A percentile compares a stretch with the other conserved stretches of the same genome.
Conservation (phyloP, 2,113 vertebrate genomes). For the Orcinus orca region DNA sequence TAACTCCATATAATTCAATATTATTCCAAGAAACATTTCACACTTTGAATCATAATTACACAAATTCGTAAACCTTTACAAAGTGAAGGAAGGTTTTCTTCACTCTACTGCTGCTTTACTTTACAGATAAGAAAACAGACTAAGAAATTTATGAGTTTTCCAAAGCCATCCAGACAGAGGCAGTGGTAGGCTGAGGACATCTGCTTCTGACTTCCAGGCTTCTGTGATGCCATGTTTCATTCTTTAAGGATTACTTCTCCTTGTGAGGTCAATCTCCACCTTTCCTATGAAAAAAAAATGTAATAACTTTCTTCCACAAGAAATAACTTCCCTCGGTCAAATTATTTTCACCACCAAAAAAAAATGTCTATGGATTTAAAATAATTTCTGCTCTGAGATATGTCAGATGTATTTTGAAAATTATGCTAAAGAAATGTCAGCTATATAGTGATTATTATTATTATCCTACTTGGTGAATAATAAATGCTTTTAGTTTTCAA, state of each 20-base stretch:
- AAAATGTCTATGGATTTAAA: neutral
- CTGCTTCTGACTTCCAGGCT: neutral
- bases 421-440: neutral
- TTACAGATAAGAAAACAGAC: neutral
- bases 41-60: neutral
- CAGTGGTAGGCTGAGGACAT: neutral
- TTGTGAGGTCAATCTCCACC: neutral
- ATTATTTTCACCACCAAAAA: neutral
- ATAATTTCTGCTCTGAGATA: neutral
- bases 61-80: neutral
- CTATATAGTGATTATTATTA: neutral
- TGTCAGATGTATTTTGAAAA: neutral
- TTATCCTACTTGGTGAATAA: neutral
- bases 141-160: neutral
- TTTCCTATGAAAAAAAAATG: neutral
- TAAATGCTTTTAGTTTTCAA: neutral
- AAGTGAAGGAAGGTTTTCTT: neutral
- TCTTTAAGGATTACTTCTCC: neutral
- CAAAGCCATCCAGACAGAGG: neutral
- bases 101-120: neutral
- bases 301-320: neutral
- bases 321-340: neutral
- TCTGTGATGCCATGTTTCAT: neutral
- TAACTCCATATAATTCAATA: neutral
- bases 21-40: neutral